These are phyloP conservation scores for Drosophila pseudotalamancana DNA, from an alignment of 2,888 invertebrate species.

Conservation along the genomic window DNA sequence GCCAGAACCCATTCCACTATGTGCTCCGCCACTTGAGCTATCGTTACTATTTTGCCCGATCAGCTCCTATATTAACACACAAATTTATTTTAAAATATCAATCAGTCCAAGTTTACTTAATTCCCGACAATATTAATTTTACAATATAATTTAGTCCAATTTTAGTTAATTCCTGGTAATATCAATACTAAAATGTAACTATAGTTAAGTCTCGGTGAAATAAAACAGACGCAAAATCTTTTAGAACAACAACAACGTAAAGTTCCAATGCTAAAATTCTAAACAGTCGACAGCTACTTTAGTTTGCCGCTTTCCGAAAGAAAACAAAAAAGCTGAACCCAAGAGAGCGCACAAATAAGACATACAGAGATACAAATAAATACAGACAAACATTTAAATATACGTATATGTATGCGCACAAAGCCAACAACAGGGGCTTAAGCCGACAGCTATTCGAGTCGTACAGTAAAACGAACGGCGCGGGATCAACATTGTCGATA, in stretches of 20 bases:
- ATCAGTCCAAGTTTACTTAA: neutral
- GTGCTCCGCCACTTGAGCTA: slow-evolving; percentile 89
- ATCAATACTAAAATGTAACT: neutral
- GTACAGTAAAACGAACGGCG: slow-evolving; percentile 51
- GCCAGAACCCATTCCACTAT: slow-evolving; percentile 88
- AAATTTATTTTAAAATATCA: neutral
- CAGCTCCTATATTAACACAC: slow-evolving; percentile 88
- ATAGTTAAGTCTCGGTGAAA: neutral
- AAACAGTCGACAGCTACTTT: slow-evolving; percentile 51
- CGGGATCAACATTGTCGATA: slow-evolving; percentile 55
- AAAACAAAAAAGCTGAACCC: slow-evolving; percentile 53
- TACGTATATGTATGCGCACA: slow-evolving; percentile 20
- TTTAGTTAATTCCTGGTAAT: neutral
- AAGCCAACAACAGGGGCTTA: slow-evolving; percentile 60
- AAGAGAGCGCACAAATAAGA: slow-evolving; percentile 35
- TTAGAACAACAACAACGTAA: slow-evolving; percentile 18
- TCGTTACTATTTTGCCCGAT: slow-evolving; percentile 94
- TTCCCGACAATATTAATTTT: neutral
- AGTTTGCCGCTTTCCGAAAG: slow-evolving; percentile 52
- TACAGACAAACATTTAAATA: slow-evolving; percentile 10
- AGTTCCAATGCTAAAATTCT: slow-evolving; percentile 30
- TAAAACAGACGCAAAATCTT: neutral
- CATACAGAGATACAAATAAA: slow-evolving; percentile 23
- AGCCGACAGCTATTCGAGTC: slow-evolving; percentile 78
- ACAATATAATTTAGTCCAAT: neutral